phyloP scores from a whole-genome alignment of 1,140 invertebrate species.

The Agrypnia vestita region DNA sequence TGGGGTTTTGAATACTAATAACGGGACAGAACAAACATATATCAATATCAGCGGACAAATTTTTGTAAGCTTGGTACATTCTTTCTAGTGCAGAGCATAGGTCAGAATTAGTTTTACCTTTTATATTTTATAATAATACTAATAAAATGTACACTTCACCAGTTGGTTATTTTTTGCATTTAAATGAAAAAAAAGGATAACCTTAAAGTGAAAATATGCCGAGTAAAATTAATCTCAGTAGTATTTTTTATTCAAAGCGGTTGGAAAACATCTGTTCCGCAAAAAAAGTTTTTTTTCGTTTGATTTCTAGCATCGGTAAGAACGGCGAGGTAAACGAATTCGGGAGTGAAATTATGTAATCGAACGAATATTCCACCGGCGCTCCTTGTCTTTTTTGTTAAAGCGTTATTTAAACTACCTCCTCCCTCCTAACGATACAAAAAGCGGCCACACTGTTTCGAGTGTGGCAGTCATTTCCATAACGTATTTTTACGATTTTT shows the following conservation, averaged over 20 bases:
- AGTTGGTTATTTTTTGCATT: too few relatives aligned
- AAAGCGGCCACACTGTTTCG: conserved; percentile 9
- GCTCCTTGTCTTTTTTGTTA: conserved; percentile 26
- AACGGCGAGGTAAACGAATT: conserved; percentile 6
- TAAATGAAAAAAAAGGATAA: too few relatives aligned
- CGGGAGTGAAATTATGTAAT: conserved; percentile 21
- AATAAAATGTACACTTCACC: too few relatives aligned
- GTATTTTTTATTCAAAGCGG: neutral
- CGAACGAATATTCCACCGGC: conserved; percentile 28
- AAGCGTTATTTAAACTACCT: conserved; percentile 34
- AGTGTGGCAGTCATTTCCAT: conserved; percentile 42
- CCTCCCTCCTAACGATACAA: conserved; percentile 14
- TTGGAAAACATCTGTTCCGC: conserved; percentile 6
- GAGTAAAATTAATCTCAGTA: neutral
- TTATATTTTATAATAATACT: too few relatives aligned
- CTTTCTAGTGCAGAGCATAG: too few relatives aligned
- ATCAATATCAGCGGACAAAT: too few relatives aligned
- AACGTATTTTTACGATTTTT: conserved; percentile 53
- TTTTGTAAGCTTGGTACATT: too few relatives aligned
- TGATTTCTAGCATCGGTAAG: neutral
- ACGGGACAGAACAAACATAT: too few relatives aligned
- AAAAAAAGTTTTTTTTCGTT: conserved; percentile 1
- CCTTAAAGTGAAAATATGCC: too few relatives aligned
- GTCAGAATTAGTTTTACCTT: too few relatives aligned
- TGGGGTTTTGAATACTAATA: too few relatives aligned